Percentiles rank a stretch among this genome's conserved stretches.
These are phyloP conservation scores for Phataginus tetradactyla DNA, from an alignment of 2,797 vertebrate genomes.

Conservation along the genomic window DNA sequence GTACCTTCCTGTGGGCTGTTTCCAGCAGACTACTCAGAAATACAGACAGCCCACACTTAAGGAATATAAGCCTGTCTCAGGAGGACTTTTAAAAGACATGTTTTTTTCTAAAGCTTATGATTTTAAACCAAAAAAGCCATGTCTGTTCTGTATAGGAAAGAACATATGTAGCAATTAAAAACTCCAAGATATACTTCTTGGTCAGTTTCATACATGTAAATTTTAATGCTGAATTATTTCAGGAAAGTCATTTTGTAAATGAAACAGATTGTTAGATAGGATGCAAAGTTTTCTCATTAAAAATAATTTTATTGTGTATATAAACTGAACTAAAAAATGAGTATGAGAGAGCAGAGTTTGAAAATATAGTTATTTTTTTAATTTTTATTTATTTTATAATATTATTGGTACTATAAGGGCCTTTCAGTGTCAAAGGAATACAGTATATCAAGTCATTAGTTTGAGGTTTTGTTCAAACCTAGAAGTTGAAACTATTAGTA, in stretches of 20 bases:
- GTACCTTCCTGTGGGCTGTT: neutral
- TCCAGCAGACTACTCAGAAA: neutral
- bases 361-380: neutral
- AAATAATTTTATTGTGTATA: neutral
- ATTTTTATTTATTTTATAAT: neutral
- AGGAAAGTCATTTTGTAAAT: conserved; percentile 1
- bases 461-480: neutral
- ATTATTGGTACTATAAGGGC: neutral
- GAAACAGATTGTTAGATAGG: neutral
- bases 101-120: neutral
- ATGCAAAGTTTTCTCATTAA: neutral
- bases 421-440: neutral
- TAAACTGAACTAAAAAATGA: neutral
- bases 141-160: neutral
- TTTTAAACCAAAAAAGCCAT: conserved; percentile 39
- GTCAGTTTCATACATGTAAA: neutral
- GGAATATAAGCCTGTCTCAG: neutral
- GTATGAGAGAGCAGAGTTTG: neutral
- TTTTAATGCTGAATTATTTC: neutral
- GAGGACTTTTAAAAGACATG: neutral
- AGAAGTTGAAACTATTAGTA: neutral
- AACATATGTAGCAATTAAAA: neutral
- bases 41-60: neutral
- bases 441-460: neutral
- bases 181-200: neutral